Base-by-base conservation (phyloP, 2,797 vertebrate species). In the Anguilla pacifica region DNA sequence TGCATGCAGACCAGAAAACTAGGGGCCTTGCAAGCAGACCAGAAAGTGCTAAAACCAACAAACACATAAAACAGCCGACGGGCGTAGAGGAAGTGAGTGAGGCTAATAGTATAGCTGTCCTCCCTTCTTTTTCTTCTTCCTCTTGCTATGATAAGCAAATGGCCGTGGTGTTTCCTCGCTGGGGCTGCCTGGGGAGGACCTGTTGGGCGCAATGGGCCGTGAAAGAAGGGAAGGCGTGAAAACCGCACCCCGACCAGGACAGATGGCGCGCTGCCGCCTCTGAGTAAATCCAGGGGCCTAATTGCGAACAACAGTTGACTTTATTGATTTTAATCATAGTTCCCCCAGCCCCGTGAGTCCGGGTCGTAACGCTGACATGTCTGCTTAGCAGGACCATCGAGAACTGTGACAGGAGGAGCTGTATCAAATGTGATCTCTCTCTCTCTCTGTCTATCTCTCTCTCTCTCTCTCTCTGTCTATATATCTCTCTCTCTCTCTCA, bases 251-350 rank as follows among this genome's bases (percentile, higher is more conserved):
- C 83, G 81, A 81, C 49, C 57, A 81, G 70, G 53, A 84, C 49
- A 51, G 70, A 85, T 79, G 70, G 43, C 31, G 51, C 7, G 7
- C 61, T 61, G 35, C 67, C 85, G 86, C 49, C 86, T 85, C 9
- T 53, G 19, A n/a, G 46, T 51, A 77, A 84, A 89, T 85, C 46
- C 53, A 89, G 85, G 81, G 28, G 79, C 11, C 25, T 7, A 43
- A 86, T 81, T 28, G 25, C 0, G 22, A 84, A 79, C 13, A 55
- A 10, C 22, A 77, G 51, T 86, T 49, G 39, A n/a, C 28, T n/a
- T 72, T 74, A 79, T 55, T 74, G 86, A 77, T 77, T 77, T 77
- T 86, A 55, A 77, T 55, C 43, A 77, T 28, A 53, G 35, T 13
- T 22, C 3, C n/a, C 61, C 70, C 70, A 11, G 2, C 22, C 15